phyloP scores from a whole-genome alignment of 2,888 invertebrate species.

The Charanyca ferruginea region DNA sequence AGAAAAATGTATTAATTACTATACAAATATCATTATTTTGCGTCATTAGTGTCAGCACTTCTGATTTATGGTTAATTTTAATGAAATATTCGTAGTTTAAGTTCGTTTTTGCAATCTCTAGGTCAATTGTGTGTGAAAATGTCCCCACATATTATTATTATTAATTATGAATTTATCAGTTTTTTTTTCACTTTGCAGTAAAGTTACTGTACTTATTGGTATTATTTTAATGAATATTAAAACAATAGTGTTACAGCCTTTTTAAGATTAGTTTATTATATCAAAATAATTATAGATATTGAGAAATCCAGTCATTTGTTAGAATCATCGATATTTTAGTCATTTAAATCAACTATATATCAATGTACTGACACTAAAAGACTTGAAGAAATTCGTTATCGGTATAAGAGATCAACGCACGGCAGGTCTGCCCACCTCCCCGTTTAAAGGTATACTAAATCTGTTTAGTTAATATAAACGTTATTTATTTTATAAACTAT shows the following conservation, averaged over 20 bases:
- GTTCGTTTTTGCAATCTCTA: not conserved
- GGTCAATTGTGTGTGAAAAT: not conserved
- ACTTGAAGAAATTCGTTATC: conserved; percentile 68
- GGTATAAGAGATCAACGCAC: conserved; percentile 75
- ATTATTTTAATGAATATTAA: too few relatives aligned
- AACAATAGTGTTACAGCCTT: not conserved
- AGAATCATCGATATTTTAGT: not conserved
- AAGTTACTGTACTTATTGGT: too few relatives aligned
- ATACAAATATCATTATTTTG: conserved; percentile 38
- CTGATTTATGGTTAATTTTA: not conserved
- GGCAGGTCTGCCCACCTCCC: conserved; percentile 66
- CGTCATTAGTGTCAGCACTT: conserved; percentile 17
- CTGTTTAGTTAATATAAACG: conserved; percentile 54
- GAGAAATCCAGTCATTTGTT: too few relatives aligned
- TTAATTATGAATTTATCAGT: too few relatives aligned
- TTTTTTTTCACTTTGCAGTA: too few relatives aligned
- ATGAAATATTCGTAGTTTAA: not conserved
- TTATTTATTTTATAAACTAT: conserved; percentile 59
- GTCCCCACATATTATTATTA: too few relatives aligned
- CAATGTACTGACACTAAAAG: conserved; percentile 31
- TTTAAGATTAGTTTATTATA: not conserved
- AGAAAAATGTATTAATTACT: conserved; percentile 37
- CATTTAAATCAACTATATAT: conserved; percentile 13
- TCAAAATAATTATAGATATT: too few relatives aligned
- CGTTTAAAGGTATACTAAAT: conserved; percentile 58